These are phyloP conservation scores for Dunckerocampus dactyliophorus DNA, from an alignment of 2,113 vertebrate species.

Conservation along the genomic window DNA sequence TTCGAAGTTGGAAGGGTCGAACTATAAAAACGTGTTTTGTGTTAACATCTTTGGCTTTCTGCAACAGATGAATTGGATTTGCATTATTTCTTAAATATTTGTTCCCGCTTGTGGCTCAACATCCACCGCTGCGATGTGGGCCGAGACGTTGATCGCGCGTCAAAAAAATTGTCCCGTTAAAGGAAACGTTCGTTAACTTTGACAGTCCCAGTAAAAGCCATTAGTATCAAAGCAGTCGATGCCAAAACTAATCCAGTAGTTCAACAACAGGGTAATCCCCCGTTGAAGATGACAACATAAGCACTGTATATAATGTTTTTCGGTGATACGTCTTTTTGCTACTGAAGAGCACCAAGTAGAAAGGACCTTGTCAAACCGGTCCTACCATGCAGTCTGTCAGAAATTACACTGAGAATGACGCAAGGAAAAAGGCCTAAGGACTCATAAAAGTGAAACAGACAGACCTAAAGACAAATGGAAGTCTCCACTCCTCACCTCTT, in stretches of 20 bases:
- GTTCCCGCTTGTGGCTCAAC: too few species aligned
- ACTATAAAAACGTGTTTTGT: too few species aligned
- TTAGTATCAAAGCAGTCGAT: background rate
- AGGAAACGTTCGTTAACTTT: too few species aligned
- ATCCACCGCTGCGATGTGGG: too few species aligned
- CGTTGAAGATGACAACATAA: background rate
- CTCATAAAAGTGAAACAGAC: background rate
- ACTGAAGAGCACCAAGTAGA: background rate
- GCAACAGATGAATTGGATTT: too few species aligned
- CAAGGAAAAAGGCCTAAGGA: background rate
- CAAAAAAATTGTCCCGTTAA: too few species aligned
- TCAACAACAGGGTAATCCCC: background rate
- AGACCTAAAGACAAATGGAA: background rate
- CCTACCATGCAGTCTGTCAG: background rate
- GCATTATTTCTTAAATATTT: too few species aligned
- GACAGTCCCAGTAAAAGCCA: too few species aligned
- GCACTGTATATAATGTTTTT: background rate
- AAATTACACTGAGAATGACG: background rate
- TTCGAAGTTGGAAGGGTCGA: too few species aligned
- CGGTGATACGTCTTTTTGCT: background rate
- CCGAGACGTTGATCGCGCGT: too few species aligned
- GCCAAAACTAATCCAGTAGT: background rate
- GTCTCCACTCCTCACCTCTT: constrained; percentile 71
- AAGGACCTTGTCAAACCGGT: background rate
- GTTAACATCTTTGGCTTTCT: too few species aligned